Evolutionary conservation across 2,888 invertebrate species (phyloP), one percentile per base, ranked within the genome.

Genomic region (Eilema griseolum): DNA sequence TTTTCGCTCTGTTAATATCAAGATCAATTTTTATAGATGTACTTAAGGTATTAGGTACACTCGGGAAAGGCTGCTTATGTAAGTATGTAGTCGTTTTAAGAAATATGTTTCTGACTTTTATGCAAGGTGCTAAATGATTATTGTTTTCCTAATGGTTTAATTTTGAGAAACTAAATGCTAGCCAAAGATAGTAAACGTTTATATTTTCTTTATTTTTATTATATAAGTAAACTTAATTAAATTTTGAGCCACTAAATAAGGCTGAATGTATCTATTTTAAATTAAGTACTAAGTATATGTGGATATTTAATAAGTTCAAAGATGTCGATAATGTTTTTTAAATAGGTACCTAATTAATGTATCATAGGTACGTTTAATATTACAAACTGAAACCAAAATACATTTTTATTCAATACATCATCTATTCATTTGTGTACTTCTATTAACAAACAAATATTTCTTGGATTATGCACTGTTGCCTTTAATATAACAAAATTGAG

Each of bases 161-260:
- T 71, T 63, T 74, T 75, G 66, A 73, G 74, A 76, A 78, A 84
- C 71, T 78, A 79, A 78, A 61, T 75, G 74, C 68, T 84, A 82
- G 85, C 84, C 84, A 84, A 84, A 84, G 84, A 84, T 79, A 77
- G 74, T 72, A 76, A 74, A 71, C 68, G 70, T 66, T 70, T 74
- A 81, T 70, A 23, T 61, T 74, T 73, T 60, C 59, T 67, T 61
- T 46, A 75, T 74, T 77, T 75, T 76, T 67, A 66, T 76, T 67
- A 66, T 74, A 73, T 69, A 65, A 71, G 71, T 72, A 76, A 67
- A 64, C 12, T 68, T 23, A n/a, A n/a, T n/a, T n/a, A n/a, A n/a
- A n/a, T n/a, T n/a, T n/a, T n/a, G n/a, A n/a, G 64, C 33, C 52
- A 65, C 20, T 59, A 31, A 46, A 70, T 68, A 71, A 79, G 80